Evolutionary conservation across 2,888 invertebrate species (phyloP), one percentile per base, ranked within the genome.

Genomic region (Augochlorella aurata): DNA sequence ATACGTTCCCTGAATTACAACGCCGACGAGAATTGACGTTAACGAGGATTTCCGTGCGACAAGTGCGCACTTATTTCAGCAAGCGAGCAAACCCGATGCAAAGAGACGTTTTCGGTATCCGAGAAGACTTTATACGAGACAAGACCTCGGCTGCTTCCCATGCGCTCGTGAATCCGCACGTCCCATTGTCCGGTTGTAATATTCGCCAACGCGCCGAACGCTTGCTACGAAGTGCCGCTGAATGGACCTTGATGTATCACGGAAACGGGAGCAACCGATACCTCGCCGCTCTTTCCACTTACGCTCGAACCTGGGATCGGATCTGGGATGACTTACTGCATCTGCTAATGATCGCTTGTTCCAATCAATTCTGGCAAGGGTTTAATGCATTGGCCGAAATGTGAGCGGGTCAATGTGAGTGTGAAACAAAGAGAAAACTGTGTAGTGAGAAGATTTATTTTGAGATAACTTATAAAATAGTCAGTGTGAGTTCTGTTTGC

Each of bases 11-110:
- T 87, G 88, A 88, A 87, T 87, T 87, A 87, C 83, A 87, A 79
- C 85, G 74, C 77, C 83, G 88, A 87, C 83, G 83, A 83, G 88
- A 87, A 87, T 87, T 87, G 87, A 87, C 87, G 72, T 87, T 87
- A 87, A 87, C 87, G 88, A 87, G 87, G 88, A 87, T 87, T 87
- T 87, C 83, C 88, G 84, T 85, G 81, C 75, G 86, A 87, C 88
- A 85, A 87, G 85, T 73, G 63, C 82, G 80, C 80, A 77, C 84
- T 84, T 84, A 84, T 84, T 84, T 83, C 80, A 84, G 80, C 66
- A 47, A 67, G 50, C 67, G 65, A 66, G 65, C 66, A 70, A 74
- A 76, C 58, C 83, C 77, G 83, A 74, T 70, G 65, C 79, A 68
- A 71, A 75, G 76, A 66, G 74, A 78, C 73, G 50, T 73, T 82